Base-by-base conservation (phyloP, 1,140 invertebrate genomes). In the Drosophila nigrodunni region DNA sequence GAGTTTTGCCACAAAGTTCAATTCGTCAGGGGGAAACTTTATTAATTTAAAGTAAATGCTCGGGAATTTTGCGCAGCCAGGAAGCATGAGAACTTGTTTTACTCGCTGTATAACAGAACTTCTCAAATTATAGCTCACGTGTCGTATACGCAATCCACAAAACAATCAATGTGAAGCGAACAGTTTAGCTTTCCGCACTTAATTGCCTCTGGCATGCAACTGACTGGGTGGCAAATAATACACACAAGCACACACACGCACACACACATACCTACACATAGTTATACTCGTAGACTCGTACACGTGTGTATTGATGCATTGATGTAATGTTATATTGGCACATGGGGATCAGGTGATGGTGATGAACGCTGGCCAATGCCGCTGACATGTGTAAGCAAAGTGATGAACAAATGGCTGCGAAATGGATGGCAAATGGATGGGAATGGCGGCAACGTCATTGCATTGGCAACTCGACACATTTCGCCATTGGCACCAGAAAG, bases 331-430 rank as follows among this genome's bases (percentile, higher is more conserved):
- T 30, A 30, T 82, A 78, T 87, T 87, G 72, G 81, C 82, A 79
- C 79, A 78, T 86, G 37, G 75, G 54, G 44, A 80, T 88, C 83
- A 88, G 80, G 83, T 87, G 80, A 83, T 83, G 83, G 83, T 87
- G 80, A 83, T 83, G 83, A 69, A 80, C 83, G 54, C 57, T 72
- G 70, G 58, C 59, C 66, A 30, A 66, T 54, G 66, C 60, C 68
- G 80, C 73, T 83, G 83, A 82, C 83, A 78, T 74, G 57, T 88
- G 77, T 78, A 77, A 82, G 83, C 77, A 80, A 80, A 74, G 62
- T 74, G 80, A 71, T 46, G 59, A 69, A 58, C 66, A 60, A 77
- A 77, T 49, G 49, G 65, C 67, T 77, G 54, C 50, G 60, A 60
- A 62, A 77, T 49, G 52, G 68, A 70, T 77, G 54, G 55, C 55